phyloP scores from a whole-genome alignment of 1,140 invertebrate genomes.

The Drosophila takahashii region DNA sequence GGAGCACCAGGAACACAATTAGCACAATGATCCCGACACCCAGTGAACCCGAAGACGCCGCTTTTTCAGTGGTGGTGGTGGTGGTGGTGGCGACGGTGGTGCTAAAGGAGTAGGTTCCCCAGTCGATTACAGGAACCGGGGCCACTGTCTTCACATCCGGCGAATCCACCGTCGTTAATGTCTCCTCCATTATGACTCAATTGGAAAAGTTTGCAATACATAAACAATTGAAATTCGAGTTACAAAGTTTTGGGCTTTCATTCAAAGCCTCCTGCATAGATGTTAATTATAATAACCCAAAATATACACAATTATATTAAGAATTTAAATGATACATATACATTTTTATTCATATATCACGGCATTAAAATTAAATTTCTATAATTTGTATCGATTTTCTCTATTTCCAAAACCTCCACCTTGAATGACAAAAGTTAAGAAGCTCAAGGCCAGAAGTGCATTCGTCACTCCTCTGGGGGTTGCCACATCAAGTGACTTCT shows the following conservation, averaged over 20 bases:
- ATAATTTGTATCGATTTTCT: background rate
- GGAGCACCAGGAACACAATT: background rate
- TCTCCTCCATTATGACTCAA: background rate
- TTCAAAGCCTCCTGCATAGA: background rate
- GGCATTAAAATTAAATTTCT: no score
- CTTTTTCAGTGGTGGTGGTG: no score
- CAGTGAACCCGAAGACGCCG: background rate
- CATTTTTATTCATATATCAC: no score
- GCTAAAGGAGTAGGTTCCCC: background rate
- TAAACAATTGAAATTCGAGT: no score
- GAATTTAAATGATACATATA: no score
- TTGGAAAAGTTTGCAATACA: background rate
- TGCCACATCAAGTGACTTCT: conserved; percentile 59
- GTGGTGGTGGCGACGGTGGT: no score
- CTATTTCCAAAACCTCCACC: background rate
- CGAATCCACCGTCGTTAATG: background rate
- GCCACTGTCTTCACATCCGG: background rate
- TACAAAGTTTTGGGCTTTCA: no score
- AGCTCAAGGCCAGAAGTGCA: conserved; percentile 41
- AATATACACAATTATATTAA: no score
- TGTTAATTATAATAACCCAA: no score
- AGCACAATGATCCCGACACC: background rate
- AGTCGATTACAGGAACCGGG: background rate
- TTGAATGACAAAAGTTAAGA: conserved; percentile 17
- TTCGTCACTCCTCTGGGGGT: conserved; percentile 17